Evolutionary conservation across 2,797 vertebrate genomes (phyloP).

Genomic region (Spheniscus humboldti): DNA sequence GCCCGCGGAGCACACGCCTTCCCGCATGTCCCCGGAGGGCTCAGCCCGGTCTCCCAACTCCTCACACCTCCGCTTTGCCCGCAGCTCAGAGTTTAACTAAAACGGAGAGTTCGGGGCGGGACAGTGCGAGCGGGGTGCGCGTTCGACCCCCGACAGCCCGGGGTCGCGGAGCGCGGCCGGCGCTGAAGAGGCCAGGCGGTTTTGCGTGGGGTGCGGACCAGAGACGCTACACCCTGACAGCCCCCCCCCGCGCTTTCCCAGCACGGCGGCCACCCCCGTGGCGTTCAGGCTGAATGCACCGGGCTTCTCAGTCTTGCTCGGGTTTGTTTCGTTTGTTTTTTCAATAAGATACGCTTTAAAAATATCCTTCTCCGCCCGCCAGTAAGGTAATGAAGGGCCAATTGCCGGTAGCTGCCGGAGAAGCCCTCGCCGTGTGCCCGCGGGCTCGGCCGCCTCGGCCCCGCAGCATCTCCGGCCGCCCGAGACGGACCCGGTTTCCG

Average conservation of each 20-base stretch:
- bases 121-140: not conserved
- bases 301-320: not conserved
- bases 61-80: not conserved
- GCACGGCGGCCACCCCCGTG: not conserved
- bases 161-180: too few relatives aligned
- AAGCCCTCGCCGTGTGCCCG: not conserved
- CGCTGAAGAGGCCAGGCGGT: not conserved
- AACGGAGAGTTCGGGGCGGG: not conserved
- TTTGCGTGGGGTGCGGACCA: not conserved
- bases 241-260: not conserved
- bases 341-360: not conserved
- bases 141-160: too few relatives aligned
- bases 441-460: not conserved
- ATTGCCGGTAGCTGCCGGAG: not conserved
- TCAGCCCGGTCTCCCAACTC: not conserved
- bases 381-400: not conserved
- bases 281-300: not conserved
- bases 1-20: not conserved
- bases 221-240: too few relatives aligned
- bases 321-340: not conserved
- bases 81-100: not conserved
- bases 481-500: rapidly evolving
- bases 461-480: too few relatives aligned
- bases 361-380: not conserved
- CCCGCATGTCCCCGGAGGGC: too few relatives aligned